Evolutionary conservation across 2,797 vertebrate genomes (phyloP), one percentile per base, ranked within the genome.

Genomic region (Macroramphosus scolopax): DNA sequence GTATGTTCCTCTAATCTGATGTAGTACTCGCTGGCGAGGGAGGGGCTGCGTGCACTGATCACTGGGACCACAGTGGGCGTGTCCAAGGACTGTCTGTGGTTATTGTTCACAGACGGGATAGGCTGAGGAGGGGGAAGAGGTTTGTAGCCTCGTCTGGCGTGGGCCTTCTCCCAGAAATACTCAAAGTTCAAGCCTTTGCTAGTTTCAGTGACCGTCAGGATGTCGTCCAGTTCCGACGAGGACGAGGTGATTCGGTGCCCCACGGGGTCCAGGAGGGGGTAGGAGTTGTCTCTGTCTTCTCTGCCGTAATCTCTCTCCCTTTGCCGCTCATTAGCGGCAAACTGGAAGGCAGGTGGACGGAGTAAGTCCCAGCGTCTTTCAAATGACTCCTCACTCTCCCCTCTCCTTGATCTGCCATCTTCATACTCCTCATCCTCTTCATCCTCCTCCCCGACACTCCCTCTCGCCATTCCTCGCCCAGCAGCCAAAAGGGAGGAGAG

Each of bases 141-240:
- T 68, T 91, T 89, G 57, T 94, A 92, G 50, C 94, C 92, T 2
- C 90, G 85, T 37, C 92, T 92, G 8, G 92, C 89, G 9, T 94
- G 88, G 8, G 93, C 93, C 73, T 94, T 95, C 78, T 97, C 94
- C 94, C 94, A 97, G 73, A 95, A 91, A 80, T 94, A 97, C 72
- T 97, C 94, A 69, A 97, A 95, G 80, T 94, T 95, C 78, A 97
- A 91, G 15, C 94, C 94, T 52, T 92, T 93, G 82, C 94, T 95
- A 43, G 94, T 95, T 75, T 95, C 94, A 0, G 94, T 95, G 43
- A 97, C 94, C 0, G 94, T 97, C 50, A 97, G 86, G 52, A 97
- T 93, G 43, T 97, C 94, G 0, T 96, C 94, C 3, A 94, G 85
- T 72, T 95, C 94, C 12, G 92, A 89, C 0, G 91, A 87, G n/a